Conservation (phyloP, 2,888 invertebrate genomes). For the Willowsia nigromaculata region DNA sequence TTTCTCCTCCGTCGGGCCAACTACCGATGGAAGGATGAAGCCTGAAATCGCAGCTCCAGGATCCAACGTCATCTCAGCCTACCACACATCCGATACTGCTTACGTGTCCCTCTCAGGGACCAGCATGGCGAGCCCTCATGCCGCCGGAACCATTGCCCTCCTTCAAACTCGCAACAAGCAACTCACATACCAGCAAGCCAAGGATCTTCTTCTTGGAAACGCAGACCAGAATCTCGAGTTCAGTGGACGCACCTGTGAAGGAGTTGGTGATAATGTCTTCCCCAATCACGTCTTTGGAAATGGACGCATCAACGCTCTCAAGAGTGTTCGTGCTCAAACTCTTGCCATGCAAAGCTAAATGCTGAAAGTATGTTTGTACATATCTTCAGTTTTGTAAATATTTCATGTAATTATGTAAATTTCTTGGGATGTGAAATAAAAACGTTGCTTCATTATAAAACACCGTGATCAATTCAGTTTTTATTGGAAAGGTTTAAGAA, state of each 20-base stretch:
- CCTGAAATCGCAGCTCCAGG: slow-evolving; percentile 74
- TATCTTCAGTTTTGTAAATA: too few relatives aligned
- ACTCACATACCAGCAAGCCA: neutral
- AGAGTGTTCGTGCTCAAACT: slow-evolving; percentile 45
- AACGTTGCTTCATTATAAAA: too few relatives aligned
- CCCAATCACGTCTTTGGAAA: slow-evolving; percentile 62
- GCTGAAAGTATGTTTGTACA: too few relatives aligned
- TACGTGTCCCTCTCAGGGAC: slow-evolving; percentile 46
- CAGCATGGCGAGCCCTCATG: slow-evolving; percentile 27
- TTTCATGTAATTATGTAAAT: too few relatives aligned
- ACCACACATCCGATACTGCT: slow-evolving; percentile 45
- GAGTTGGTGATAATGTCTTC: slow-evolving; percentile 30
- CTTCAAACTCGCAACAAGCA: slow-evolving; percentile 34
- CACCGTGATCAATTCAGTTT: too few relatives aligned
- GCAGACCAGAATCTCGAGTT: slow-evolving; percentile 39
- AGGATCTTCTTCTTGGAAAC: neutral
- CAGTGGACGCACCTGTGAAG: slow-evolving; percentile 42
- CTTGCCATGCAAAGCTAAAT: neutral
- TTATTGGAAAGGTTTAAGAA: too few relatives aligned
- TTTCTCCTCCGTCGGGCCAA: slow-evolving; percentile 64
- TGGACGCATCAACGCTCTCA: slow-evolving; percentile 58
- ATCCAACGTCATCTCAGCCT: slow-evolving; percentile 59
- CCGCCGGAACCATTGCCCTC: slow-evolving; percentile 63
- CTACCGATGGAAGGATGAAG: slow-evolving; percentile 60
- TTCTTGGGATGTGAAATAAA: too few relatives aligned